phyloP scores from a whole-genome alignment of 2,113 vertebrate genomes.

The Pampusana beccarii region DNA sequence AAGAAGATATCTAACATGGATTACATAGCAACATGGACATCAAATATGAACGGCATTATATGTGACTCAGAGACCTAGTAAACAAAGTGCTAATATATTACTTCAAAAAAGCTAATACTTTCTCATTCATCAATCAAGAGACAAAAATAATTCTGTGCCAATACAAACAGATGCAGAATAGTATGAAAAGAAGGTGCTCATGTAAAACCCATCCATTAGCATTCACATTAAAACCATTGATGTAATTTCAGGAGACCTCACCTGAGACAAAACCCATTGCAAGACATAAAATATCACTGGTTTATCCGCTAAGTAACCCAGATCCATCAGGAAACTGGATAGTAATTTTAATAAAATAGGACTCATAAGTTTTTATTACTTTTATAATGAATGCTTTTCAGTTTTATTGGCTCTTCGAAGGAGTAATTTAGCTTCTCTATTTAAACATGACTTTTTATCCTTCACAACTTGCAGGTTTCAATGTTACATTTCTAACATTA shows the following conservation, averaged over 20 bases:
- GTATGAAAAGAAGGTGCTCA: background rate
- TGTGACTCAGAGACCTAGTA: background rate
- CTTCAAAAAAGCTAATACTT: background rate
- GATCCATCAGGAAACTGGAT: constrained; percentile 64
- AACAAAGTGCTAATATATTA: background rate
- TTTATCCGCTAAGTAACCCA: constrained; percentile 62
- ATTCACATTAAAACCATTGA: constrained; percentile 34
- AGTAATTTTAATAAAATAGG: constrained; percentile 78
- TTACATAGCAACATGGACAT: background rate
- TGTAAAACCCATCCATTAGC: background rate
- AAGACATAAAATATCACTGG: constrained; percentile 59
- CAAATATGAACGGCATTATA: background rate
- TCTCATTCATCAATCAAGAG: background rate
- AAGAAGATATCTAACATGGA: background rate
- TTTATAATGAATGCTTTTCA: constrained; percentile 76
- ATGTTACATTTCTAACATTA: constrained; percentile 58
- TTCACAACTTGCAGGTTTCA: constrained; percentile 71
- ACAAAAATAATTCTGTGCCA: background rate
- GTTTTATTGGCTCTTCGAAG: constrained; percentile 75
- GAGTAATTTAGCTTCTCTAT: constrained; percentile 74
- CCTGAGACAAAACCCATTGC: constrained; percentile 40
- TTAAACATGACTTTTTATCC: constrained; percentile 76
- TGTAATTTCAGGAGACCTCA: constrained; percentile 46
- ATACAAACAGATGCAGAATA: background rate
- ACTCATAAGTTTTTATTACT: constrained; percentile 79